Percentiles rank a stretch among this genome's conserved stretches.
phyloP scores from a whole-genome alignment of 2,888 invertebrate species.

The Strigamia maritima region DNA sequence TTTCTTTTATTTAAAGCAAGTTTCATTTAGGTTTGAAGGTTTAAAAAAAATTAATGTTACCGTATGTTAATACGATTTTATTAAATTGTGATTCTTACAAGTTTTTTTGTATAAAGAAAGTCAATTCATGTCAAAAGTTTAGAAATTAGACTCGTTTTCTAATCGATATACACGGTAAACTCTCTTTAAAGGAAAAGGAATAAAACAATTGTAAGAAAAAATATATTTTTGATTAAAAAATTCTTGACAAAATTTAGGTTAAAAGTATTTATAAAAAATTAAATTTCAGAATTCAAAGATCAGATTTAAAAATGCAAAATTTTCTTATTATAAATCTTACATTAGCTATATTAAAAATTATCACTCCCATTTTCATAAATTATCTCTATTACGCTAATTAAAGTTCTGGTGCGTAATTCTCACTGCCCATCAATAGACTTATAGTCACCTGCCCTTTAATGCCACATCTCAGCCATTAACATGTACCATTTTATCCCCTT shows the following conservation, averaged over 20 bases:
- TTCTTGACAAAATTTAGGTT: too few species aligned
- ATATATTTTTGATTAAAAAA: not conserved
- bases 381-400: not conserved
- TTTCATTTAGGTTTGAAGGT: not conserved
- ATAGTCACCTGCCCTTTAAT: not conserved
- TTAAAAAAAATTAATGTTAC: not conserved
- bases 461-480: not conserved
- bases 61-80: too few species aligned
- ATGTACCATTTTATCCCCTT: too few species aligned
- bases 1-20: not conserved
- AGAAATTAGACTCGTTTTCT: constrained; percentile 5
- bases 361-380: not conserved
- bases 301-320: too few species aligned
- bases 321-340: too few species aligned
- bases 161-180: not conserved
- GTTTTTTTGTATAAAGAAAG: not conserved
- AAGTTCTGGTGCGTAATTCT: not conserved
- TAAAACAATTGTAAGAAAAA: not conserved
- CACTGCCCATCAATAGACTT: not conserved
- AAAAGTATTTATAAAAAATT: too few species aligned
- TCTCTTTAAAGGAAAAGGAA: not conserved
- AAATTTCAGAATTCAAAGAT: too few species aligned
- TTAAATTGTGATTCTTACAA: not conserved
- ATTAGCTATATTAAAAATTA: not conserved
- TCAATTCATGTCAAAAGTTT: constrained; percentile 19